Percentiles rank a stretch among this genome's conserved stretches.
Conservation (phyloP, 2,888 invertebrate species). For the Catocala nupta region DNA sequence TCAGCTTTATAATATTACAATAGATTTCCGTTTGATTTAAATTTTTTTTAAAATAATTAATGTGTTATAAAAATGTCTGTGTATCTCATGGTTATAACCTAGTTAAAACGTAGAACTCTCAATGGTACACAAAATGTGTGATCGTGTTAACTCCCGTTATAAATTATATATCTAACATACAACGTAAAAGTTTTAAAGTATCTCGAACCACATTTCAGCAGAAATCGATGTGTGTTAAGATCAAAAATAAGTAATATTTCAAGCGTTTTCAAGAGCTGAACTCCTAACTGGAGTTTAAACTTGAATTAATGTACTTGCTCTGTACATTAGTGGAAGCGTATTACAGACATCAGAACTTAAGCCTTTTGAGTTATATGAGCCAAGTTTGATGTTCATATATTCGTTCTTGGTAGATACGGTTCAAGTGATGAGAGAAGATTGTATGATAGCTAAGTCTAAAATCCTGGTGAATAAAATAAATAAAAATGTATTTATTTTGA, state of each 20-base stretch:
- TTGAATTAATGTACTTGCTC: slow-evolving; percentile 48
- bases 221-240: neutral
- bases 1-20: too few species aligned
- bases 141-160: too few species aligned
- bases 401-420: slow-evolving; percentile 45
- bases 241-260: slow-evolving; percentile 35
- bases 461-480: neutral
- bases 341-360: slow-evolving; percentile 66
- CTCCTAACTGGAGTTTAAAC: slow-evolving; percentile 44
- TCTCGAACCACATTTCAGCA: too few species aligned
- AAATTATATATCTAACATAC: too few species aligned
- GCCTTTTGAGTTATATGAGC: slow-evolving; percentile 70
- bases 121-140: too few species aligned
- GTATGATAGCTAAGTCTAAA: neutral
- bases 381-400: slow-evolving; percentile 69
- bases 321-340: slow-evolving; percentile 48
- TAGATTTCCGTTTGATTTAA: too few species aligned
- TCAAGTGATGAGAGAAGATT: slow-evolving; percentile 38
- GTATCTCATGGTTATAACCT: too few species aligned
- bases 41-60: too few species aligned
- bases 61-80: too few species aligned
- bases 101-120: too few species aligned
- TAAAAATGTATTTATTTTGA: neutral
- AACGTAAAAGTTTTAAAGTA: too few species aligned
- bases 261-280: slow-evolving; percentile 18